Evolutionary conservation across 1,140 invertebrate species (phyloP).

Genomic region (Aphelenchoides fujianensis): DNA sequence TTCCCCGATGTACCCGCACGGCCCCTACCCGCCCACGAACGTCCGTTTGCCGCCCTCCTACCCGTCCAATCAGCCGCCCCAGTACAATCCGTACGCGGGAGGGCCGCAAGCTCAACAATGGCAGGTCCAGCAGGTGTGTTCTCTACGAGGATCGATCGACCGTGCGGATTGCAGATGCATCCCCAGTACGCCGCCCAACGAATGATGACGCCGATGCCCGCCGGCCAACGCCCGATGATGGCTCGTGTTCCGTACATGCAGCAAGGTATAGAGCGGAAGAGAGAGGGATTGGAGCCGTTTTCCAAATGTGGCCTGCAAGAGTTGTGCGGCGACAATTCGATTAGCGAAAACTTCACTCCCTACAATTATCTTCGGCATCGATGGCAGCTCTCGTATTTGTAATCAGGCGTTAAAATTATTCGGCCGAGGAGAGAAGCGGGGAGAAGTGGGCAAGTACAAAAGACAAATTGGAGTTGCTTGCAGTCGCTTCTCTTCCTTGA

Average conservation of each 20-base stretch:
- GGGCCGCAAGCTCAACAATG: constrained; percentile 10
- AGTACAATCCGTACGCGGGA: neutral
- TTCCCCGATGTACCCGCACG: neutral
- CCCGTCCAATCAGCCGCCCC: neutral
- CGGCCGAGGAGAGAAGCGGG: too few species aligned
- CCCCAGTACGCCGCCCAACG: neutral
- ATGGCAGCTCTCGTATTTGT: too few species aligned
- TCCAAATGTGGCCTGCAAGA: too few species aligned
- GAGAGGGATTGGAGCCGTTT: too few species aligned
- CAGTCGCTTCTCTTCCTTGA: too few species aligned
- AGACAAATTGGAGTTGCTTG: too few species aligned
- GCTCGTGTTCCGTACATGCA: neutral
- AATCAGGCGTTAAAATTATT: too few species aligned
- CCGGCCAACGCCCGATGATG: neutral
- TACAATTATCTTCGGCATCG: too few species aligned
- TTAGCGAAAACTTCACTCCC: too few species aligned
- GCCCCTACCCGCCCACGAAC: neutral
- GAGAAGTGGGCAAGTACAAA: too few species aligned
- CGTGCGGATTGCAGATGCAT: neutral
- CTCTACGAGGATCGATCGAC: neutral
- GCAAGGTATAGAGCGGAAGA: neutral
- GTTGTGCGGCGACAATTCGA: too few species aligned
- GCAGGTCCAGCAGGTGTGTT: neutral
- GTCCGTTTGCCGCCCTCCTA: constrained; percentile 7
- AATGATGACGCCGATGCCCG: neutral